Conservation (phyloP, 1,140 invertebrate species). For the Nylanderia fulva region DNA sequence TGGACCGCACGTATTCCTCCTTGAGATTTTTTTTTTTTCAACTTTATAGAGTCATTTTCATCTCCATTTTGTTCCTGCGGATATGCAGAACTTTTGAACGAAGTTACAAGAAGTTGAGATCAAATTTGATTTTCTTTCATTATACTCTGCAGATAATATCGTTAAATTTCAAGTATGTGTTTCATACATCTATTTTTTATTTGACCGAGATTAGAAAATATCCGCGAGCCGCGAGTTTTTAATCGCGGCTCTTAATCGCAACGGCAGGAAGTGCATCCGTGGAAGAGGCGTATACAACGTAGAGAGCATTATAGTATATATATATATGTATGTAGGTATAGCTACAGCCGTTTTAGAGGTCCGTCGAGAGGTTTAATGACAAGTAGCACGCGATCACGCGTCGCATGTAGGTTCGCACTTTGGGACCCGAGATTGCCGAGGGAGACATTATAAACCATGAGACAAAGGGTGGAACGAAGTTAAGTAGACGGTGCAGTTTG, state of each 20-base stretch:
- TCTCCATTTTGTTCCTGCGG: not conserved
- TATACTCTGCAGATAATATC: not conserved
- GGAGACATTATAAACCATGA: slow-evolving; percentile 70
- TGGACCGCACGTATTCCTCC: slow-evolving; percentile 11
- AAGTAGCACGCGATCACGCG: slow-evolving; percentile 69
- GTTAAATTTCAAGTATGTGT: not conserved
- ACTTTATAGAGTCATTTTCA: not conserved
- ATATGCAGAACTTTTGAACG: not conserved
- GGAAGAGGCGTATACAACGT: slow-evolving; percentile 41
- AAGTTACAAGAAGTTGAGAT: not conserved
- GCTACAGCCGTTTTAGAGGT: slow-evolving; percentile 35
- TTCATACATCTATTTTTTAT: not conserved
- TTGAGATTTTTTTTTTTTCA: no score
- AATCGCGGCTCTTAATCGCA: slow-evolving; percentile 44
- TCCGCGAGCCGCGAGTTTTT: slow-evolving; percentile 11
- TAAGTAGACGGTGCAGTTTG: slow-evolving; percentile 45
- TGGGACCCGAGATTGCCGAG: slow-evolving; percentile 61
- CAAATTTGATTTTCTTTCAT: not conserved
- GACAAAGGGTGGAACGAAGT: slow-evolving; percentile 53
- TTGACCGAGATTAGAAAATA: not conserved
- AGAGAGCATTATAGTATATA: slow-evolving; percentile 33
- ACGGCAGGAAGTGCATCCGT: slow-evolving; percentile 53
- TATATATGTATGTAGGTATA: not conserved
- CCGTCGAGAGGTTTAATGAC: slow-evolving; percentile 64
- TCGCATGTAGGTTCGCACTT: slow-evolving; percentile 75